Base-by-base conservation (phyloP, 2,797 vertebrate genomes). In the Tarsius wallacei region DNA sequence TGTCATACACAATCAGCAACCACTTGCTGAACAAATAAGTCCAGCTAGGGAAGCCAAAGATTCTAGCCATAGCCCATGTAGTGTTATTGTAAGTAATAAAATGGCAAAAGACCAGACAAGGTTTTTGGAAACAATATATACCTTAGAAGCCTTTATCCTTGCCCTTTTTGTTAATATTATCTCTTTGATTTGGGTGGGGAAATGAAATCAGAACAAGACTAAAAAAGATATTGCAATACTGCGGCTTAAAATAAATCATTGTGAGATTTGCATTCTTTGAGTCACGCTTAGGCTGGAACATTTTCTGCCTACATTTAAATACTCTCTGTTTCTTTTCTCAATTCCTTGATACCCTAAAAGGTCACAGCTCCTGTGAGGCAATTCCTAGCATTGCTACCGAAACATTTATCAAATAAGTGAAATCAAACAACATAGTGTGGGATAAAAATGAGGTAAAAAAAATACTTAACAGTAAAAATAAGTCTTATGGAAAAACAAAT, bases 181-280 rank as follows among this genome's bases (percentile, higher is more conserved):
- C 2, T 4, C 49, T 93, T 87, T 86, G 28, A 85, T 92, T 97
- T 81, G 22, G 31, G n/a, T 49, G 8, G 19, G 19, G 22, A 94
- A 19, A 61, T 33, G 7, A 93, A 83, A 83, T 36, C 95, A 36
- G 42, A 47, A 85, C 33, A 15, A 89, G 2, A 78, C 57, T 74
- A 70, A 91, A 91, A 92, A 83, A 57, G 19, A 55, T 78, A 87
- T n/a, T 70, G 21, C 22, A 87, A 59, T 77, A 70, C 11, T 53
- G 19, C 51, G 26, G 24, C n/a, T 96, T 82, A 93, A 97, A 95
- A 96, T 64, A 90, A 97, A 93, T 80, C 14, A 55, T 73, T 63
- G 13, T 88, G 66, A 86, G 51, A 93, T 90, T 31, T 93, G 31
- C 33, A 90, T 94, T 93, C 49, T 94, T 89, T 92, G 87, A 93